Percentiles rank a stretch among this genome's conserved stretches.
Conservation (phyloP, 2,888 invertebrate species). For the Embidobia sp. region DNA sequence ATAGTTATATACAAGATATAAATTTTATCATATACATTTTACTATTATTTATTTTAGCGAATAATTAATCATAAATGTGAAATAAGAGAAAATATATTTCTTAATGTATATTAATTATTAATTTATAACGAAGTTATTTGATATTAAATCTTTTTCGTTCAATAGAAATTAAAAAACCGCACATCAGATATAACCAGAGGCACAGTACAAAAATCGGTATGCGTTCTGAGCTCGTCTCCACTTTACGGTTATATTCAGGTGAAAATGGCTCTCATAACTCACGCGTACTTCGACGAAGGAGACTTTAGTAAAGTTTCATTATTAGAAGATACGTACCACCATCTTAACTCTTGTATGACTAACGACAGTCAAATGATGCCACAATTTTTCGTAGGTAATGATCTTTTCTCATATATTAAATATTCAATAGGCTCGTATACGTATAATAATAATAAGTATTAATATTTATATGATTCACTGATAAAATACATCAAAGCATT, state of each 20-base stretch:
- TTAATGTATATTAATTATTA: too few species aligned
- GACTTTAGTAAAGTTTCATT: slow-evolving; percentile 94
- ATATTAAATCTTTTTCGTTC: slow-evolving; percentile 9
- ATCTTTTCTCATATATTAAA: background rate
- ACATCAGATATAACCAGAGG: slow-evolving; percentile 98
- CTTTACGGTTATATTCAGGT: slow-evolving; percentile 97
- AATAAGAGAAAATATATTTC: too few species aligned
- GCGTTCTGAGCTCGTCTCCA: slow-evolving; percentile 94
- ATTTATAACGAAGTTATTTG: too few species aligned
- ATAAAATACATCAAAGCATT: too few species aligned
- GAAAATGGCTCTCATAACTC: slow-evolving; percentile 97
- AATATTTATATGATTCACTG: background rate
- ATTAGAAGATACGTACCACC: slow-evolving; percentile 94
- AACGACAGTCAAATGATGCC: slow-evolving; percentile 83
- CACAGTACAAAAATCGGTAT: slow-evolving; percentile 99
- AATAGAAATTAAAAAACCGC: slow-evolving; percentile 93
- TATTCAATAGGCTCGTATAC: background rate
- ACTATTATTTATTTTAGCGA: slow-evolving; percentile 6
- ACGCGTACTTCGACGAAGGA: slow-evolving; percentile 98
- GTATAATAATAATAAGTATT: background rate
- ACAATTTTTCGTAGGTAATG: slow-evolving; percentile 87
- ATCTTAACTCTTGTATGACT: slow-evolving; percentile 92
- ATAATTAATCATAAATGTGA: too few species aligned
- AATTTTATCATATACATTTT: background rate
- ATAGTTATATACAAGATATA: too few species aligned